A percentile compares a stretch with the other conserved stretches of the same genome.
Evolutionary conservation across 2,113 vertebrate genomes (phyloP).

Genomic region (Mesembrinibis cayennensis): DNA sequence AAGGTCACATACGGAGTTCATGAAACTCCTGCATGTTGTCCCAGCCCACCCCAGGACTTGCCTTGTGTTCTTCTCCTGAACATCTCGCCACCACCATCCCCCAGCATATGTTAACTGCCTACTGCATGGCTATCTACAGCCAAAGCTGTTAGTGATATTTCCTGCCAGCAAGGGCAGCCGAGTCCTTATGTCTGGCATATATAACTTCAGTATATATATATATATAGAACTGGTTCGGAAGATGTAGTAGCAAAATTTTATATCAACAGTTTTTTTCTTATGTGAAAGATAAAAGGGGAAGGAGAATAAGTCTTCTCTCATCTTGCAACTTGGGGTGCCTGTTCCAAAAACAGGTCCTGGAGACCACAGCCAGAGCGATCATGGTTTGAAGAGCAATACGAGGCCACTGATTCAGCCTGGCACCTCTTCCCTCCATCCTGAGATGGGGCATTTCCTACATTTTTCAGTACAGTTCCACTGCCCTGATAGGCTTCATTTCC

Average conservation of each 20-base stretch:
- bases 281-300: not conserved
- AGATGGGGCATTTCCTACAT: not conserved
- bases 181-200: not conserved
- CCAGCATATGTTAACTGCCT: not conserved
- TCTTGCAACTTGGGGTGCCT: not conserved
- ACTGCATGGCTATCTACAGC: not conserved
- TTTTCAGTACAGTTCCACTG: not conserved
- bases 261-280: conserved; percentile 12
- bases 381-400: not conserved
- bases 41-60: not conserved
- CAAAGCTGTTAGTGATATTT: not conserved
- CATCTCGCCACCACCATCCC: not conserved
- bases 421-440: not conserved
- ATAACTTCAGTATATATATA: not conserved
- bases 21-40: not conserved
- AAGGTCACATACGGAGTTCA: accelerated
- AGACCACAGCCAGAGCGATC: not conserved
- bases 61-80: not conserved
- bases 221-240: not conserved
- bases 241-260: not conserved
- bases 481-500: not conserved
- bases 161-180: not conserved
- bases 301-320: not conserved
- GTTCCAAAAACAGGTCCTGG: not conserved
- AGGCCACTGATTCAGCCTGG: not conserved